Percentiles rank a stretch among this genome's conserved stretches.
Conservation (phyloP, 1,140 invertebrate species). For the Tetranychus cinnabarinus region DNA sequence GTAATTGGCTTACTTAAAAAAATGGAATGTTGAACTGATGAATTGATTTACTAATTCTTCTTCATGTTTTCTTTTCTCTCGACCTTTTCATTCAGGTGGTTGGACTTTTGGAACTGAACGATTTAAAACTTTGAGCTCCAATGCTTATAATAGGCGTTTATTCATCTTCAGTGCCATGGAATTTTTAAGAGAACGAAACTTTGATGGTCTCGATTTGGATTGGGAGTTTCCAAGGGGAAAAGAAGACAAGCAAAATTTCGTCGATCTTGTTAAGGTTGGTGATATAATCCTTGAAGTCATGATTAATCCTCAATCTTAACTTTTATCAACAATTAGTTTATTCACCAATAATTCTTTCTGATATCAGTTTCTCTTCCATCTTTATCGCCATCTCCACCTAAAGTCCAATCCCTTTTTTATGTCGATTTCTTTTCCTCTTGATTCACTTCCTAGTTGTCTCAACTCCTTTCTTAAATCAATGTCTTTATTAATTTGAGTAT, state of each 20-base stretch:
- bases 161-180: conserved; percentile 82
- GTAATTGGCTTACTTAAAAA: too few relatives aligned
- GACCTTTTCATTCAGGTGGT: not conserved
- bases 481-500: not conserved
- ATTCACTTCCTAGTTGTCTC: not conserved
- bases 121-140: conserved; percentile 46
- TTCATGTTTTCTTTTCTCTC: not conserved
- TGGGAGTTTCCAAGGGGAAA: conserved; percentile 90
- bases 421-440: not conserved
- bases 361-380: not conserved
- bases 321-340: too few relatives aligned
- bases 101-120: conserved; percentile 3
- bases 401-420: too few relatives aligned
- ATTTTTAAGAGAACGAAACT: conserved; percentile 57
- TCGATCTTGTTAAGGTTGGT: conserved; percentile 53
- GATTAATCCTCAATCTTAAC: not conserved
- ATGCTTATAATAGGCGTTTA: conserved; percentile 61
- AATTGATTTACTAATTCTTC: not conserved
- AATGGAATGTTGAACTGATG: too few relatives aligned
- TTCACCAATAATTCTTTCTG: not conserved
- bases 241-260: conserved; percentile 81
- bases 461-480: not conserved
- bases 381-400: too few relatives aligned
- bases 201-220: conserved; percentile 29
- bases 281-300: too few relatives aligned